phyloP scores from a whole-genome alignment of 2,113 vertebrate species.

The Diphyllodes magnificus region DNA sequence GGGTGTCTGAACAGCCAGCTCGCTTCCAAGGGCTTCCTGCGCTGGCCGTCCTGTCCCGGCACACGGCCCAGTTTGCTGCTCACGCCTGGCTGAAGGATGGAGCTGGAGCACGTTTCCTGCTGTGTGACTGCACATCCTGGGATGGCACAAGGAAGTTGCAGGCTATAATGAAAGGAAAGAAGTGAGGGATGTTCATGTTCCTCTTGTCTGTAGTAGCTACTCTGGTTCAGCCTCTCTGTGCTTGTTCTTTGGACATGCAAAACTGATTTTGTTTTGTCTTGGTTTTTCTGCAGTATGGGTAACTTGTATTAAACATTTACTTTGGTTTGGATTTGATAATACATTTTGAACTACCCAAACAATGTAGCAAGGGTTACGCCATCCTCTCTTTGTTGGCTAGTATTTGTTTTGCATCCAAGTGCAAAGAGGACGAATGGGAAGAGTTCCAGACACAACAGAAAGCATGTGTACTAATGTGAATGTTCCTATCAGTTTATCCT shows the following conservation, averaged over 20 bases:
- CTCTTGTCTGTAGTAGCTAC: neutral
- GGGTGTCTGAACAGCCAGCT: neutral
- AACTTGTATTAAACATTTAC: neutral
- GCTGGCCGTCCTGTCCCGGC: accelerated
- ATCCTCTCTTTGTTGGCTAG: neutral
- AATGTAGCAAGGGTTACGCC: neutral
- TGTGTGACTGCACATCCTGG: neutral
- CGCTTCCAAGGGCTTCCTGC: neutral
- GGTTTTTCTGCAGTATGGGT: neutral
- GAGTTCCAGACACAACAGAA: neutral
- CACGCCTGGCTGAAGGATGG: neutral
- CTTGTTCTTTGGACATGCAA: neutral
- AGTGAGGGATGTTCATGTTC: neutral
- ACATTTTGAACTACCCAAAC: neutral
- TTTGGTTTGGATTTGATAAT: neutral
- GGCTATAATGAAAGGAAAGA: neutral
- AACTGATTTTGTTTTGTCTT: neutral
- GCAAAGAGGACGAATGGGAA: neutral
- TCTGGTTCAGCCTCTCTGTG: neutral
- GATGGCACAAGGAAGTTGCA: neutral
- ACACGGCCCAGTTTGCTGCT: accelerated
- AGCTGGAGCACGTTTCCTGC: neutral
- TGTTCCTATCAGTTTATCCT: neutral
- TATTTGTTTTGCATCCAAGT: neutral
- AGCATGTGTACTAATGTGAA: neutral